Conservation (phyloP, 2,888 invertebrate species). For the Erebia palarica region DNA sequence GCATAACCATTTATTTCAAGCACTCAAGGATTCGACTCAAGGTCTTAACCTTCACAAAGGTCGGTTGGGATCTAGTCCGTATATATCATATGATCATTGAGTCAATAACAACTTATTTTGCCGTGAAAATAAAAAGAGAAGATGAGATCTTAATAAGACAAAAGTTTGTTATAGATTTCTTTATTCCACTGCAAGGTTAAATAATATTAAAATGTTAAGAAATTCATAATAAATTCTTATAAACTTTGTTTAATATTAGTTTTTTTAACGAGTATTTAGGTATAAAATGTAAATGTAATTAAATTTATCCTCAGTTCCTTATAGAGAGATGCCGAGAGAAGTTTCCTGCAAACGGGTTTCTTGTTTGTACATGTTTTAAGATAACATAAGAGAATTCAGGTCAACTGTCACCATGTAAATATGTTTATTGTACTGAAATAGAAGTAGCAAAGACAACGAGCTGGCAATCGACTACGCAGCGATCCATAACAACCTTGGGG, state of each 20-base stretch:
- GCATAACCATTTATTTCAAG: slow-evolving; percentile 1
- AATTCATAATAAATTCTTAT: no score
- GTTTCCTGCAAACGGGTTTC: neutral
- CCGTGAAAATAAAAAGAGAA: neutral
- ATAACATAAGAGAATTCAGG: neutral
- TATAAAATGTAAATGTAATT: no score
- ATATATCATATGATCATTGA: slow-evolving; percentile 11
- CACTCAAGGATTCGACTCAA: slow-evolving; percentile 21
- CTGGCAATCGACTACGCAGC: slow-evolving; percentile 28
- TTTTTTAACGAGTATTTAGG: no score
- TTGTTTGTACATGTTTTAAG: neutral
- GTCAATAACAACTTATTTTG: slow-evolving; percentile 6
- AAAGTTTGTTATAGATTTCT: neutral
- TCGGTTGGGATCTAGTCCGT: slow-evolving; percentile 16
- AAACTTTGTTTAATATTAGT: no score
- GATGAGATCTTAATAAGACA: neutral
- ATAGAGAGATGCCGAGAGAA: neutral
- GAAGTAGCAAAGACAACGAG: slow-evolving; percentile 24
- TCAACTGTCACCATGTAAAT: neutral
- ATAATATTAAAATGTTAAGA: no score
- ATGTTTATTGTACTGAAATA: slow-evolving; percentile 5
- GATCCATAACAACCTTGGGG: slow-evolving; percentile 25
- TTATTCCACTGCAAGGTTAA: neutral
- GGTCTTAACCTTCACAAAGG: slow-evolving; percentile 27
- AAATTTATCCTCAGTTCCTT: no score